phyloP scores from a whole-genome alignment of 2,113 vertebrate species.

The Microtus ochrogaster region DNA sequence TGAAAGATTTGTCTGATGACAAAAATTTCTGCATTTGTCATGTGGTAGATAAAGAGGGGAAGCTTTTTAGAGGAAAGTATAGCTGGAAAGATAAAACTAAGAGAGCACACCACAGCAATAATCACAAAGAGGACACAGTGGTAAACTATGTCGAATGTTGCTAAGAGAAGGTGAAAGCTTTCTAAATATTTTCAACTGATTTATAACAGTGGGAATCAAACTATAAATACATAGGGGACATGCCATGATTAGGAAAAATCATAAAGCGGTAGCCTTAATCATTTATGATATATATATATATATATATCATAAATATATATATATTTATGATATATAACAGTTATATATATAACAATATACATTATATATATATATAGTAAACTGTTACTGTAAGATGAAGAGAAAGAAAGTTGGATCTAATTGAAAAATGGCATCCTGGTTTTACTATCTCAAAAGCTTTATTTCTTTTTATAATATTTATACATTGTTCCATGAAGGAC shows the following conservation, averaged over 20 bases:
- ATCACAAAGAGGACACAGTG: not conserved
- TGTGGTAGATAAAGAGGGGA: not conserved
- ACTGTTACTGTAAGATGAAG: not conserved
- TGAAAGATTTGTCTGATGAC: not conserved
- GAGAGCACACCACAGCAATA: not conserved
- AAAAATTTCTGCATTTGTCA: not conserved
- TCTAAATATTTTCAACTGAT: not conserved
- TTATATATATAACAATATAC: too few relatives aligned
- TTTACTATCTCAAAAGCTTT: slow-evolving; percentile 6
- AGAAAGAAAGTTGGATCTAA: not conserved
- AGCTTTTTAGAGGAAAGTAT: not conserved
- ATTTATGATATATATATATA: not conserved
- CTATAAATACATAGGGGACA: not conserved
- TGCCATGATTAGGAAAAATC: not conserved
- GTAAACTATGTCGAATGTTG: not conserved
- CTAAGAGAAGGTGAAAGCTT: not conserved
- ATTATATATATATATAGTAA: not conserved
- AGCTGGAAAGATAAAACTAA: not conserved
- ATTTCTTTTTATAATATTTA: not conserved
- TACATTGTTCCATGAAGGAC: not conserved
- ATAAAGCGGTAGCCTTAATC: not conserved
- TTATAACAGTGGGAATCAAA: not conserved
- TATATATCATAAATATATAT: too few relatives aligned
- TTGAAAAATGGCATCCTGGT: not conserved
- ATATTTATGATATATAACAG: too few relatives aligned